Conservation (phyloP, 2,797 vertebrate genomes). For the Labroides dimidiatus region DNA sequence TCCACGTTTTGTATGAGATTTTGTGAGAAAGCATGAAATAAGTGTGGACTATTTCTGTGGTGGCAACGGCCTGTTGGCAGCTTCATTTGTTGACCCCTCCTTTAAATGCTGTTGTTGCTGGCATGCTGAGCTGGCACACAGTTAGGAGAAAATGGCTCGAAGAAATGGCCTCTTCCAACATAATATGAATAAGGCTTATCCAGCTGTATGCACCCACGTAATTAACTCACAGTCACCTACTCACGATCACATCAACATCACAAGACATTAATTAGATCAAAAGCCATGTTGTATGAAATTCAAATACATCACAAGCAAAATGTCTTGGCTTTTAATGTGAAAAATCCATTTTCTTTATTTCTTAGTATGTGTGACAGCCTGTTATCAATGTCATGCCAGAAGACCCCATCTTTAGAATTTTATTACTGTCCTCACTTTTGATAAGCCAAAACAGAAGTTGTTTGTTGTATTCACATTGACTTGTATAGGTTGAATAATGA, state of each 20-base stretch:
- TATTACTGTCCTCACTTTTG: background rate
- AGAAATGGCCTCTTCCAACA: slow-evolving; percentile 30
- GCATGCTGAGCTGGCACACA: slow-evolving; percentile 37
- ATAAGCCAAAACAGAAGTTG: background rate
- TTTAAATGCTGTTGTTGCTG: slow-evolving; percentile 55
- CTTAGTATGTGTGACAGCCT: background rate
- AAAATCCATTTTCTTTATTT: slow-evolving; percentile 5
- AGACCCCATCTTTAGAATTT: background rate
- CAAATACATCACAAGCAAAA: slow-evolving; percentile 25
- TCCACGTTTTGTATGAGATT: slow-evolving; percentile 6
- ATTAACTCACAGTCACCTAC: slow-evolving; percentile 42
- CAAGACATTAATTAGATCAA: slow-evolving; percentile 29
- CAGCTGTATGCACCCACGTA: slow-evolving; percentile 38
- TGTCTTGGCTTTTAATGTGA: background rate
- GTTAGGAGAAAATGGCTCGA: slow-evolving; percentile 31
- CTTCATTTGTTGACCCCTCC: slow-evolving; percentile 34
- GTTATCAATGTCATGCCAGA: background rate
- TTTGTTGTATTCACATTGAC: slow-evolving; percentile 9
- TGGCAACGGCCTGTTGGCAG: slow-evolving; percentile 46
- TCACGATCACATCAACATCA: slow-evolving; percentile 11
- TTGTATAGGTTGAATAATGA: background rate
- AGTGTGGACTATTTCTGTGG: slow-evolving; percentile 10
- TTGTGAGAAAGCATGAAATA: background rate
- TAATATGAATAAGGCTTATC: slow-evolving; percentile 30
- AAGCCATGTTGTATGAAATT: slow-evolving; percentile 21